A percentile compares a stretch with the other conserved stretches of the same genome.
These are phyloP conservation scores for Eublepharis macularius DNA, from an alignment of 2,113 vertebrate species.

Conservation along the genomic window DNA sequence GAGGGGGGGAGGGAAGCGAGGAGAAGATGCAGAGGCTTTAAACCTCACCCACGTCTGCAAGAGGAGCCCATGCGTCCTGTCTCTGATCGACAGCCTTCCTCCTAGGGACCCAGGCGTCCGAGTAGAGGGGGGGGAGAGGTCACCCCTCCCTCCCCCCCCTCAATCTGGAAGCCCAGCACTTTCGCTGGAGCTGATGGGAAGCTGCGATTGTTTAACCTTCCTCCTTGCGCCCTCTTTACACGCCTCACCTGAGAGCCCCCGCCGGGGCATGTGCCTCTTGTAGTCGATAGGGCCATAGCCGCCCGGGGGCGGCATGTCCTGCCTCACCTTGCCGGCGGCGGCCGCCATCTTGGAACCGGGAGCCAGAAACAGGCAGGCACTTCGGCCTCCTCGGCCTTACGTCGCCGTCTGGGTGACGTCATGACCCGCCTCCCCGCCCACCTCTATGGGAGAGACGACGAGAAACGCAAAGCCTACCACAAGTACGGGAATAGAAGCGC, in stretches of 20 bases:
- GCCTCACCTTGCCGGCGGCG: conserved; percentile 85
- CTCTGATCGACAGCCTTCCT: background rate
- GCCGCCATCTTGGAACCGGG: conserved; percentile 82
- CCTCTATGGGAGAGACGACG: too few species aligned
- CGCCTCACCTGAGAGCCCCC: conserved; percentile 85
- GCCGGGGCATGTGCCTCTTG: conserved; percentile 85
- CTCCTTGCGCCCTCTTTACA: background rate
- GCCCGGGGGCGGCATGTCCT: conserved; percentile 92
- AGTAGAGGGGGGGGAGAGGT: too few species aligned
- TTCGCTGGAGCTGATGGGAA: too few species aligned
- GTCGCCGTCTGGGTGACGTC: background rate
- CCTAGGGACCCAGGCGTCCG: background rate
- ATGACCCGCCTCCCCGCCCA: background rate
- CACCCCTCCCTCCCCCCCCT: too few species aligned
- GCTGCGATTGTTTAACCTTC: background rate
- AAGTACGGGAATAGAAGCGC: background rate
- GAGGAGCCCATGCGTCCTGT: too few species aligned
- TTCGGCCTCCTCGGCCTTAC: background rate
- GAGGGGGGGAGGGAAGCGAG: too few species aligned
- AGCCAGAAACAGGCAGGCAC: too few species aligned
- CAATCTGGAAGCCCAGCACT: background rate
- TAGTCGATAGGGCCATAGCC: conserved; percentile 88
- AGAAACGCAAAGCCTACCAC: background rate
- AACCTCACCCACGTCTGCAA: too few species aligned
- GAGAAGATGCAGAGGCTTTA: too few species aligned